phyloP scores from a whole-genome alignment of 1,140 invertebrate species.

The Orussus abietinus region DNA sequence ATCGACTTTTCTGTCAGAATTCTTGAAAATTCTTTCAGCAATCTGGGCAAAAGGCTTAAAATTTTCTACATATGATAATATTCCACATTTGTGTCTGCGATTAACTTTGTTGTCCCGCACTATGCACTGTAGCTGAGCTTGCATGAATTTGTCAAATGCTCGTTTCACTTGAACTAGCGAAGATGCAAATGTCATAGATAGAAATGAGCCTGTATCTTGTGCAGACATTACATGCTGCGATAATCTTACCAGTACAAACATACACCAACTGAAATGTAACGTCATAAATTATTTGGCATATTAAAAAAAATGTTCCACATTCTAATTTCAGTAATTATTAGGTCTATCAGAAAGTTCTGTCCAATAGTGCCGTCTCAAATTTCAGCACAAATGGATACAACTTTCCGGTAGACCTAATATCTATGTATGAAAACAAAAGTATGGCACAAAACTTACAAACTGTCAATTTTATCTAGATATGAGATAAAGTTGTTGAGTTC shows the following conservation, averaged over 20 bases:
- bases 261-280: constrained; percentile 71
- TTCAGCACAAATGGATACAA: no score
- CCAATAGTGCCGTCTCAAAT: no score
- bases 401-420: no score
- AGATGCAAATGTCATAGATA: constrained; percentile 85
- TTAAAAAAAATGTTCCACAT: no score
- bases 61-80: constrained; percentile 87
- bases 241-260: constrained; percentile 85
- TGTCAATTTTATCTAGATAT: constrained; percentile 82
- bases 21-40: constrained; percentile 83
- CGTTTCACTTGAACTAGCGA: constrained; percentile 90
- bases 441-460: constrained; percentile 76
- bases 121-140: constrained; percentile 78
- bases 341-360: no score
- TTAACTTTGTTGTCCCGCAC: constrained; percentile 70
- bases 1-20: constrained; percentile 86
- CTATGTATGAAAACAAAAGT: no score
- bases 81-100: constrained; percentile 82
- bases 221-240: constrained; percentile 88
- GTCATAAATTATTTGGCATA: constrained; percentile 11
- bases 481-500: constrained; percentile 82
- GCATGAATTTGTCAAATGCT: constrained; percentile 91
- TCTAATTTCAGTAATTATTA: no score
- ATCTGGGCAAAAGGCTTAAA: constrained; percentile 85
- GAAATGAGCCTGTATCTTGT: constrained; percentile 86